Conservation (phyloP, 1,140 invertebrate species). For the Fragariocoptes setiger region DNA sequence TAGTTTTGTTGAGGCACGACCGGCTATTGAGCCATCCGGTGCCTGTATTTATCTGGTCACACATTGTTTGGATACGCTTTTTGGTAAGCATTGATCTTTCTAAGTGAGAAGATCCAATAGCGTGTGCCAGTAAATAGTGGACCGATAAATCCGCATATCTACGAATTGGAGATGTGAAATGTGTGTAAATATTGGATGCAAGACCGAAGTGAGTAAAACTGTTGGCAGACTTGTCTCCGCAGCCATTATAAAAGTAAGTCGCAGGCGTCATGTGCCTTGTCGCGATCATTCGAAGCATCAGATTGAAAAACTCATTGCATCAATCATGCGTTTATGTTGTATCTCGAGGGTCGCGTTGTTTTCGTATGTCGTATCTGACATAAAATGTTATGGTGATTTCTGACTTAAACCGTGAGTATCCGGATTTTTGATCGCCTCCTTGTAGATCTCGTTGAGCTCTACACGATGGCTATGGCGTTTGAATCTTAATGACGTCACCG, state of each 20-base stretch:
- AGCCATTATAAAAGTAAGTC: slow-evolving; percentile 81
- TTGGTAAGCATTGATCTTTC: slow-evolving; percentile 56
- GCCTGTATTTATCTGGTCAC: slow-evolving; percentile 67
- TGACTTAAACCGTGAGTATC: too few relatives aligned
- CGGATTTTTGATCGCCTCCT: too few relatives aligned
- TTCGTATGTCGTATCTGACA: slow-evolving; percentile 71
- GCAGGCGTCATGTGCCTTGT: slow-evolving; percentile 97
- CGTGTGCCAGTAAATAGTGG: slow-evolving; percentile 54
- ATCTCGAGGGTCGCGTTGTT: slow-evolving; percentile 5
- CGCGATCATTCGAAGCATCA: slow-evolving; percentile 67
- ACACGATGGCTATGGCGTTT: too few relatives aligned
- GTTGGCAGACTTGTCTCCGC: slow-evolving; percentile 22
- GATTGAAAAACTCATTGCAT: slow-evolving; percentile 69
- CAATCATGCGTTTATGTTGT: slow-evolving; percentile 15
- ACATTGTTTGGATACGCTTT: slow-evolving; percentile 28
- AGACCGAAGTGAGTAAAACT: slow-evolving; percentile 59
- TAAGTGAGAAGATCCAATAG: slow-evolving; percentile 44
- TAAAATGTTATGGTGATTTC: too few relatives aligned
- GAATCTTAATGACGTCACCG: too few relatives aligned
- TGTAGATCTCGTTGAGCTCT: too few relatives aligned
- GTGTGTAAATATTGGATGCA: slow-evolving; percentile 68
- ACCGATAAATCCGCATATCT: slow-evolving; percentile 83
- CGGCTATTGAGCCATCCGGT: slow-evolving; percentile 87
- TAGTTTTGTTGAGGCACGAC: slow-evolving; percentile 71
- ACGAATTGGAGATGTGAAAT: slow-evolving; percentile 83